These are phyloP conservation scores for Sebastolobus alascanus DNA, from an alignment of 2,797 vertebrate species.

Conservation along the genomic window DNA sequence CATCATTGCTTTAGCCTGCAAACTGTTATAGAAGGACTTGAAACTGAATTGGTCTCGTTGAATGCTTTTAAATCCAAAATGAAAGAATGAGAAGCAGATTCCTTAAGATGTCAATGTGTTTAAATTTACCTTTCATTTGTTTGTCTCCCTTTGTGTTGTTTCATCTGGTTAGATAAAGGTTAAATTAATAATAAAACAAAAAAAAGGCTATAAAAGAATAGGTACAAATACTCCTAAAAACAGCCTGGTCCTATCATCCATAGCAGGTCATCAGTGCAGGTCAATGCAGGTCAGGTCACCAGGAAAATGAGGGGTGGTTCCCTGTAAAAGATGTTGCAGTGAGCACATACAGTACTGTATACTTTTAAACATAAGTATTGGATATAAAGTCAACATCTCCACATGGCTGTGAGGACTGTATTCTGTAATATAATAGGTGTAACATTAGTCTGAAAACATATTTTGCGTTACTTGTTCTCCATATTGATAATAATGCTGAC, in stretches of 20 bases:
- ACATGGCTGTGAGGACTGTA: neutral
- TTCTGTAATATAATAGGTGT: neutral
- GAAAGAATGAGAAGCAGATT: no score
- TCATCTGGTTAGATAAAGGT: no score
- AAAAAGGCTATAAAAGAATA: no score
- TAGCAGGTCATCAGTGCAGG: neutral
- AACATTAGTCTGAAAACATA: neutral
- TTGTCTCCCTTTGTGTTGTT: no score
- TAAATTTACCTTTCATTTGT: no score
- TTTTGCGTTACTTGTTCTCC: neutral
- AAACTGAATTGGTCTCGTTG: no score
- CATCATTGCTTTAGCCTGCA: neutral
- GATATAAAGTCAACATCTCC: neutral
- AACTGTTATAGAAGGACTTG: neutral
- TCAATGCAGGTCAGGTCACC: neutral
- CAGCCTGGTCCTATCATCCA: neutral
- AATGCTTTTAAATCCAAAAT: no score
- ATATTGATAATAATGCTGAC: neutral
- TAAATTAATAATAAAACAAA: no score
- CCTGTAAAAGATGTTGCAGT: neutral
- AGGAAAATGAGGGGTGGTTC: neutral
- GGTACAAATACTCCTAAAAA: no score
- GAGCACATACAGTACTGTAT: neutral
- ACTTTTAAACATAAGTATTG: neutral
- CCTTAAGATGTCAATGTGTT: fast-evolving